These are phyloP conservation scores for Exaiptasia diaphana DNA, from an alignment of 64 coral and sea anemone species.

Conservation along the genomic window DNA sequence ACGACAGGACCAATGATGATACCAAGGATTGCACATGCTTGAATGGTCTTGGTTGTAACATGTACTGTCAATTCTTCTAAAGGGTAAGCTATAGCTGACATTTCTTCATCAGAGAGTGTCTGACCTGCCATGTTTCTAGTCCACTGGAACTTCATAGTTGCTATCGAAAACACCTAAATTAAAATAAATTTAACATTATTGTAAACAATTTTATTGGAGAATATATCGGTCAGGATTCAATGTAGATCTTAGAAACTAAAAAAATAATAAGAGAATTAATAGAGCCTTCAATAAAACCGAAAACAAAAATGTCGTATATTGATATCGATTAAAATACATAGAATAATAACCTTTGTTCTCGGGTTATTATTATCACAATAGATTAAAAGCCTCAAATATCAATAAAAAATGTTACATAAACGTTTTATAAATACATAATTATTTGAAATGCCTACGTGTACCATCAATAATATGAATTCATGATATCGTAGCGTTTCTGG, in stretches of 20 bases:
- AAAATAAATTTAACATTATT: not conserved
- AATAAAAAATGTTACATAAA: too few species aligned
- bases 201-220: not conserved
- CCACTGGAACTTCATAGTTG: conserved; percentile 55
- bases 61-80: conserved; percentile 15
- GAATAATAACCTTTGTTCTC: too few species aligned
- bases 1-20: conserved; percentile 41
- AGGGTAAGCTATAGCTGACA: conserved; percentile 36
- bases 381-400: too few species aligned
- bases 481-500: too few species aligned
- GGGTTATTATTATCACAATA: too few species aligned
- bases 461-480: too few species aligned
- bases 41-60: conserved; percentile 61
- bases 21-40: conserved; percentile 40
- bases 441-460: too few species aligned
- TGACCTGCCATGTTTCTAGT: conserved; percentile 48
- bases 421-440: too few species aligned
- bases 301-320: too few species aligned
- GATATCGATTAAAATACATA: too few species aligned
- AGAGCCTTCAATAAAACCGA: too few species aligned
- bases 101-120: conserved; percentile 51
- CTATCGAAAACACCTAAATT: not conserved
- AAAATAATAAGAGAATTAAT: not conserved
- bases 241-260: not conserved
- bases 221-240: not conserved